Percentiles rank a stretch among this genome's conserved stretches.
These are phyloP conservation scores for Xerus rutilus DNA, from an alignment of 2,797 vertebrate species.

Conservation along the genomic window DNA sequence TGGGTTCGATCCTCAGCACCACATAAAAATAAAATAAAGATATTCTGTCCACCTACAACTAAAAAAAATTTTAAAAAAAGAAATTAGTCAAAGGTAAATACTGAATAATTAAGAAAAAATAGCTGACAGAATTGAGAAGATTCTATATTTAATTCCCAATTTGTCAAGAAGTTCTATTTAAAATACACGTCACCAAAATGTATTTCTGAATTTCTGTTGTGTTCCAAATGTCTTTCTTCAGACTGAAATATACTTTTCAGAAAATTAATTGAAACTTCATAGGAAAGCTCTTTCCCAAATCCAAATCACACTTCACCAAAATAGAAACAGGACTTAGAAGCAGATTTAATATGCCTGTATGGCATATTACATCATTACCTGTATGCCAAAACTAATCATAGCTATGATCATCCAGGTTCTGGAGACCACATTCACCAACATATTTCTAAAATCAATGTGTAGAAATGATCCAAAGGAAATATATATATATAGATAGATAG, in stretches of 20 bases:
- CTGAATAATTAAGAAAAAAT: not conserved
- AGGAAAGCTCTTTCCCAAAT: not conserved
- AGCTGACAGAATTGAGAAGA: not conserved
- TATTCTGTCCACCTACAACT: no score
- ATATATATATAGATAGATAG: no score
- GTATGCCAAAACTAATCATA: not conserved
- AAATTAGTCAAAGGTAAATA: not conserved
- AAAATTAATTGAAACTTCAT: constrained; percentile 7
- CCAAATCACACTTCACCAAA: not conserved
- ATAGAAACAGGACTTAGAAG: not conserved
- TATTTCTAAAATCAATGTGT: not conserved
- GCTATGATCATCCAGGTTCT: not conserved
- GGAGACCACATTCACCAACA: not conserved
- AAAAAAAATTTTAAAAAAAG: not conserved
- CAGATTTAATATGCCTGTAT: not conserved
- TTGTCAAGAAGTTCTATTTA: not conserved
- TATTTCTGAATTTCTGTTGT: not conserved
- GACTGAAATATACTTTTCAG: not conserved
- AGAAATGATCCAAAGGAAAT: not conserved
- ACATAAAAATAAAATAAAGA: no score
- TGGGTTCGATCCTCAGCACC: no score
- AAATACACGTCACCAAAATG: not conserved
- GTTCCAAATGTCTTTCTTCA: not conserved
- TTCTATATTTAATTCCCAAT: not conserved
- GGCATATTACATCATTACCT: not conserved